Base-by-base conservation (phyloP, 2,113 vertebrate genomes). In the Oceanites oceanicus region DNA sequence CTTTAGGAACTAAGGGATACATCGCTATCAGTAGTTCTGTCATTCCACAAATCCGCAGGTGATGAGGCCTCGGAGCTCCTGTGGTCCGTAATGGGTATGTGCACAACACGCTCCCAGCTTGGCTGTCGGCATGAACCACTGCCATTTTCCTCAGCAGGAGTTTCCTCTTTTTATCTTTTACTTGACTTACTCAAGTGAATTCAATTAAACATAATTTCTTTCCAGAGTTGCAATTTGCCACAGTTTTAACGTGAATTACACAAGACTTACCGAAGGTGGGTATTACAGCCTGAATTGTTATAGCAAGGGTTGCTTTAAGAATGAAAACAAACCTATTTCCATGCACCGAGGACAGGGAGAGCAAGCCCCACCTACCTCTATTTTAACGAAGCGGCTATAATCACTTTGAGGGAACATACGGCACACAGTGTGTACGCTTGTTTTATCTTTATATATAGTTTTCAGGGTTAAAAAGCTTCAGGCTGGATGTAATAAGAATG, bases 51-150 rank as follows among this genome's bases (percentile, higher is more conserved):
- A 25, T 27, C 14, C 4, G 5, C 13, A 32, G 38, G 47, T 21
- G 56, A 5, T 6, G 19, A 32, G n/a, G n/a, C 23, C 47, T 8
- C 27, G 27, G 9, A 18, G 49, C 21, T 50, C 26, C 34, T 16
- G 40, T 10, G 15, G 20, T 19, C 50, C 42, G 2, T 23, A 23
- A 15, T 5, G 2, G 2, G 22, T 23, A 19, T 0, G 3, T 15
- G 56, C 50, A 16, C 62, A 21, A 7, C 52, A 7, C 2, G 1
- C 36, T 53, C 47, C 40, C 25, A 19, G 17, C 40, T 2, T 13
- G 56, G 47, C 74, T 10, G 5, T 40, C 19, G 1, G 56, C 17
- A 13, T 9, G 2, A 13, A 49, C 56, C 42, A 3, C 52, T 44
- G 19, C 38, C 1, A 1, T 21, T 7, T 21, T 34, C 55, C 20